Conservation (phyloP, 2,797 vertebrate species). For the Centroberyx gerrardi region DNA sequence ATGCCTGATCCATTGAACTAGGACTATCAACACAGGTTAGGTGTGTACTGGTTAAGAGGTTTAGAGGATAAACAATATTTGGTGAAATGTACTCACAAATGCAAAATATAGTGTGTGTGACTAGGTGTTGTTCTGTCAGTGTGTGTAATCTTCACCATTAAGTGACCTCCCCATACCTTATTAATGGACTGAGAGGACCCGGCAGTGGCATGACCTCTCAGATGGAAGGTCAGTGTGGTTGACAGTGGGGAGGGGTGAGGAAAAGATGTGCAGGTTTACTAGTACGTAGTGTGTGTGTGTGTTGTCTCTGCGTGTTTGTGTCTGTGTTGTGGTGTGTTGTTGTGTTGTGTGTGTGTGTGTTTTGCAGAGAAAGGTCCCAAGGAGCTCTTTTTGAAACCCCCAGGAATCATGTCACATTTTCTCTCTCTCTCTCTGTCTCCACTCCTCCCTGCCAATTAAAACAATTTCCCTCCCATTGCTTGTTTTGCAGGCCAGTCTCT, state of each 20-base stretch:
- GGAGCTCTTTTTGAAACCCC: constrained; percentile 65
- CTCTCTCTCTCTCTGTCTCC: constrained; percentile 35
- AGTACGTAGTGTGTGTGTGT: constrained; percentile 23
- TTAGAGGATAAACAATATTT: neutral
- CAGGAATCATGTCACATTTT: constrained; percentile 53
- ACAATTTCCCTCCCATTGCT: constrained; percentile 21
- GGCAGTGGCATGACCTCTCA: constrained; percentile 39
- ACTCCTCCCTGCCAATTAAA: constrained; percentile 74
- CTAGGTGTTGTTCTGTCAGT: constrained; percentile 55
- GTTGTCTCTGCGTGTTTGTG: constrained; percentile 40
- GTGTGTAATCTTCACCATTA: constrained; percentile 75
- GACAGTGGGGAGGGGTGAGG: constrained; percentile 7
- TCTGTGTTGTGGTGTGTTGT: constrained; percentile 51
- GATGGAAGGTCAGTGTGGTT: constrained; percentile 25
- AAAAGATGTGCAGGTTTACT: constrained; percentile 59
- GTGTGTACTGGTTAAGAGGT: too few relatives aligned
- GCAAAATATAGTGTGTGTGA: neutral
- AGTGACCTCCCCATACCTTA: constrained; percentile 73
- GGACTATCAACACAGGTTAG: too few relatives aligned
- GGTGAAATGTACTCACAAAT: neutral
- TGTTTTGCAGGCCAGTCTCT: constrained; percentile 12
- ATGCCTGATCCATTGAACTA: too few relatives aligned
- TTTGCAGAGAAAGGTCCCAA: constrained; percentile 58
- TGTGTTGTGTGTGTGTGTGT: constrained; percentile 64
- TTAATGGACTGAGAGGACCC: constrained; percentile 67